Base-by-base conservation (phyloP, 2,113 vertebrate species). In the Agapornis roseicollis region DNA sequence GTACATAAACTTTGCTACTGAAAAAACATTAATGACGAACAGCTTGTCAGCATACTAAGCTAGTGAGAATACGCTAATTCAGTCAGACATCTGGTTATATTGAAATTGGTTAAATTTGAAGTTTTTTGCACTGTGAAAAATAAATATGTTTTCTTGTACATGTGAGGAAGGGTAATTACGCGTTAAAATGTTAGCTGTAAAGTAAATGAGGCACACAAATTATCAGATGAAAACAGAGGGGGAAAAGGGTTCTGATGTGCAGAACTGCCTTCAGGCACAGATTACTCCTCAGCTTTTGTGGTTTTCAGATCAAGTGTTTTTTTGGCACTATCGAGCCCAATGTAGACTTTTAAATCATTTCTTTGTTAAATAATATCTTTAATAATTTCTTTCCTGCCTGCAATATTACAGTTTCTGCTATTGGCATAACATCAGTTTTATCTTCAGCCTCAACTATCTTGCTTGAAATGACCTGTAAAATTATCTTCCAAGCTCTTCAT, bases 401-500 rank as follows among this genome's bases (percentile, higher is more conserved):
- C 41, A 79, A 1, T 72, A 6, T 41, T 83, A 29, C 19, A 28
- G 39, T 61, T 88, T 95, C 72, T 90, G 33, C 64, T 71, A 11
- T 33, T 81, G 72, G 13, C 33, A 72, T 86, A 89, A 22, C 7
- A 12, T 85, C 25, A 63, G 81, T 96, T 97, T 95, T 92, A 33
- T 96, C 41, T 94, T 24, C 69, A 65, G 28, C 77, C 88, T 93
- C 76, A 79, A 86, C 50, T 93, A 11, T 65, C 80, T 91, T 92
- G 72, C 56, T 92, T 94, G 93, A 96, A 97, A 95, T 96, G 94
- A 94, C 92, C 95, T 95, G 93, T 94, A 96, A 97, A 96, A 95
- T 97, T 92, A 88, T 94, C 81, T 96, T 93, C 65, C 65, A 92
- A 80, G 53, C 61, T 95, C 93, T 92, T 97, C 88, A 82, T 96